Percentiles rank a stretch among this genome's conserved stretches.
Evolutionary conservation across 2,797 vertebrate genomes (phyloP).

Genomic region (Etheostoma perlongum): DNA sequence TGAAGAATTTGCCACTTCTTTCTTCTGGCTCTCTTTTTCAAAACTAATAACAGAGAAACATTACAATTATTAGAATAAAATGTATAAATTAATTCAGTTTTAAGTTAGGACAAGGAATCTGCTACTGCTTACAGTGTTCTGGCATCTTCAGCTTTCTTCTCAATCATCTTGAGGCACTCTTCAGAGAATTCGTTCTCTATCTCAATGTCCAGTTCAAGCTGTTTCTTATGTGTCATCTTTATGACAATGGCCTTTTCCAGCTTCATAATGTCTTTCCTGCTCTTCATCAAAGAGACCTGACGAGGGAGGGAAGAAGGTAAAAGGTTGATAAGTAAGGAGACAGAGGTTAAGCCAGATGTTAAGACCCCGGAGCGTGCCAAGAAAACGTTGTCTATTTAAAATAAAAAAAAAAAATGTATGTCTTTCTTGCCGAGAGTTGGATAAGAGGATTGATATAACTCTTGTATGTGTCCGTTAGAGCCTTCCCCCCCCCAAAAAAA

Average conservation of each 20-base stretch:
- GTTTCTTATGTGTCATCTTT: slow-evolving; percentile 79
- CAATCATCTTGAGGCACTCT: slow-evolving; percentile 82
- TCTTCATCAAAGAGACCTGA: slow-evolving; percentile 82
- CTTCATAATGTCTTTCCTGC: slow-evolving; percentile 80
- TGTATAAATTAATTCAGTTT: background rate
- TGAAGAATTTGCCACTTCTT: slow-evolving; percentile 77
- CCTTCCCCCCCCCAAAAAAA: no score
- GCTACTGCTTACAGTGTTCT: slow-evolving; percentile 80
- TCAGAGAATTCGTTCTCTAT: slow-evolving; percentile 80
- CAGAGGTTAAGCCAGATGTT: no score
- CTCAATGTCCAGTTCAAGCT: slow-evolving; percentile 80
- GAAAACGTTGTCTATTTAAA: no score
- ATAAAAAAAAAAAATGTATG: no score
- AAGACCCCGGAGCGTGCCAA: no score
- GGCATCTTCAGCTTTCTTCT: slow-evolving; percentile 80
- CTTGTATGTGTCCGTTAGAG: no score
- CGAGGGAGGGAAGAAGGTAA: background rate
- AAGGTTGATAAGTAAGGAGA: background rate
- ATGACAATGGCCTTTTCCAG: slow-evolving; percentile 71
- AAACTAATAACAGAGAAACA: slow-evolving; percentile 73
- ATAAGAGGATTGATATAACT: no score
- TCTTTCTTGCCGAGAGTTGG: no score
- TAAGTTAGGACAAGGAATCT: background rate
- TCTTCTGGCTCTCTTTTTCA: slow-evolving; percentile 76
- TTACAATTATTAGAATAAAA: background rate